phyloP scores from a whole-genome alignment of 2,797 vertebrate species.

The Melanotaenia boesemani region DNA sequence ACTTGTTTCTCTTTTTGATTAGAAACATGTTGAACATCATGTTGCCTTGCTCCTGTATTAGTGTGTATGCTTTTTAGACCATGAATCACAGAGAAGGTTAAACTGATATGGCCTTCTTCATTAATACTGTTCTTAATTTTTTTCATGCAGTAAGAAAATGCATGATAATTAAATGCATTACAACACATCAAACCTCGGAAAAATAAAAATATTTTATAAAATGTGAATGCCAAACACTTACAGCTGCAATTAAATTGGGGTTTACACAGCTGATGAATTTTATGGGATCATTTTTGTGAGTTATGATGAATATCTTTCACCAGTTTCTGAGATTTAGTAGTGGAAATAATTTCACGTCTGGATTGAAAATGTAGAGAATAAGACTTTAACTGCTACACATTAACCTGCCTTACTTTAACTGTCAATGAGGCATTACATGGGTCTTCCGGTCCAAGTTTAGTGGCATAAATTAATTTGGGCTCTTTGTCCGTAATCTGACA shows the following conservation, averaged over 20 bases:
- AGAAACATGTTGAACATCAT: neutral
- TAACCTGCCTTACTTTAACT: neutral
- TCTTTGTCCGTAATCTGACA: neutral
- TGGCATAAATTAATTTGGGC: neutral
- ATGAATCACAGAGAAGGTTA: neutral
- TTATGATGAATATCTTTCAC: neutral
- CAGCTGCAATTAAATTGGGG: neutral
- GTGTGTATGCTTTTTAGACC: neutral
- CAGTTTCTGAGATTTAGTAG: neutral
- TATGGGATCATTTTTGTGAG: neutral
- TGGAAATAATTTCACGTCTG: neutral
- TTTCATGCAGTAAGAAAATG: neutral
- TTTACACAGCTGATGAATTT: neutral
- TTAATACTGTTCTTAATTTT: neutral
- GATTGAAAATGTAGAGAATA: neutral
- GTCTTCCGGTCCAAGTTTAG: neutral
- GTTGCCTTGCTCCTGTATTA: neutral
- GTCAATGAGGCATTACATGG: neutral
- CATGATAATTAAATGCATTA: neutral
- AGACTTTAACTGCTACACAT: neutral
- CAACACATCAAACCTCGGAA: no score
- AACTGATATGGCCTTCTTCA: slow-evolving; percentile 1
- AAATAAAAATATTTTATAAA: neutral
- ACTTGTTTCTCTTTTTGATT: neutral
- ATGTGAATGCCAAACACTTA: neutral